phyloP scores from a whole-genome alignment of 2,113 vertebrate genomes.

The Australoheros scitulus region DNA sequence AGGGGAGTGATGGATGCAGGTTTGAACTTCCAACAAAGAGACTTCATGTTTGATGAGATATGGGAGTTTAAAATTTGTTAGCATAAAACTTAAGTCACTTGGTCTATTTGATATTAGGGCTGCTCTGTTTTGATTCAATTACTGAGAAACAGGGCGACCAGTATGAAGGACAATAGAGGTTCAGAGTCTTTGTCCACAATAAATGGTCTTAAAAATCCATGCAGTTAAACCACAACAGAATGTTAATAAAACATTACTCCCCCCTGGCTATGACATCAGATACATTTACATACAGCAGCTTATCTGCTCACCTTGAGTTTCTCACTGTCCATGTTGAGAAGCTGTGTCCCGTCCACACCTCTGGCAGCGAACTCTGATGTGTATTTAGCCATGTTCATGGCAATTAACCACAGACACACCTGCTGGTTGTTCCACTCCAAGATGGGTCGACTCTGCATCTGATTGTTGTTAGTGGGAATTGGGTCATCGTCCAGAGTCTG shows the following conservation, averaged over 20 bases:
- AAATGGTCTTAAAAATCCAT: neutral
- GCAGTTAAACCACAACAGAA: neutral
- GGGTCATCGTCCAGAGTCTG: conserved; percentile 85
- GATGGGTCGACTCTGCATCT: conserved; percentile 84
- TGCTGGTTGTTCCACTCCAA: conserved; percentile 87
- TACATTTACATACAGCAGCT: neutral
- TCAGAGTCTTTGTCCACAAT: neutral
- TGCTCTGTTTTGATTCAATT: neutral
- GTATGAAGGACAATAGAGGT: neutral
- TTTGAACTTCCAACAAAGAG: neutral
- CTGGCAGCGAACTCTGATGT: conserved; percentile 80
- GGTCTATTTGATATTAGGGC: neutral
- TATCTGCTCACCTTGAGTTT: conserved; percentile 84
- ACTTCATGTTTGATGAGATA: neutral
- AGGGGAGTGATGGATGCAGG: neutral
- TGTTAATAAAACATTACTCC: neutral
- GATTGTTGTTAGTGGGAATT: conserved; percentile 78
- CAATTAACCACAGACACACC: conserved; percentile 86
- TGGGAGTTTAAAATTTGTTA: neutral
- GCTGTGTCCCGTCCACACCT: conserved; percentile 82
- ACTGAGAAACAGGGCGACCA: neutral
- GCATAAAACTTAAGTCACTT: neutral
- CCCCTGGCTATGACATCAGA: too few relatives aligned
- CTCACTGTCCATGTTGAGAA: conserved; percentile 85
- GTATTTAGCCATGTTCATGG: conserved; percentile 88